phyloP scores from a whole-genome alignment of 2,797 vertebrate species.

The Crossoptilon crossoptilon region DNA sequence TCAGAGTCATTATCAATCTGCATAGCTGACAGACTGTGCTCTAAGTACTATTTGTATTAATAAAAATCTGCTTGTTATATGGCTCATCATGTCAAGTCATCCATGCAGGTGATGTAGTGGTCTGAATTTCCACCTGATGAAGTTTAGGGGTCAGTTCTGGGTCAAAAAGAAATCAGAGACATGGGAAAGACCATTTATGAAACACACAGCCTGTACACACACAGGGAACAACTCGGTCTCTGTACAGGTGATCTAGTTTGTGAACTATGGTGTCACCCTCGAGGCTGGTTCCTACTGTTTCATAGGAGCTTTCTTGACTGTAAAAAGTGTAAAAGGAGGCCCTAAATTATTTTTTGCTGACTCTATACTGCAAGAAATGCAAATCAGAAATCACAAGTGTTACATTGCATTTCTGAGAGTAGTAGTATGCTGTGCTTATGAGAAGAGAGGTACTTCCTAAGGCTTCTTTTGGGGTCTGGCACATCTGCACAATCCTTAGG shows the following conservation, averaged over 20 bases:
- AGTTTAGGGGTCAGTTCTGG: conserved; percentile 13
- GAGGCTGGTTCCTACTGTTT: neutral
- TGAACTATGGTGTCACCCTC: neutral
- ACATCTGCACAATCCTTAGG: neutral
- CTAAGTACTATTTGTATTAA: neutral
- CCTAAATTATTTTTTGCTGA: neutral
- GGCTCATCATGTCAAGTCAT: conserved; percentile 11
- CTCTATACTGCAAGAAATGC: neutral
- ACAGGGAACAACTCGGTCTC: neutral
- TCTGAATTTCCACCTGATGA: conserved; percentile 29
- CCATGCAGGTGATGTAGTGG: conserved; percentile 2
- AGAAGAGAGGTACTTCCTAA: neutral
- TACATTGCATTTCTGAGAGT: neutral
- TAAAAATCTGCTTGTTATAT: neutral
- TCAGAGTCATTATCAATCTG: conserved; percentile 46
- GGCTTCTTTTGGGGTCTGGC: neutral
- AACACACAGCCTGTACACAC: neutral
- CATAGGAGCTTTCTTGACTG: neutral
- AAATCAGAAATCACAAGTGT: neutral
- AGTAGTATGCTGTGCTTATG: neutral
- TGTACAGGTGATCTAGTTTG: neutral
- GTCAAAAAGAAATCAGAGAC: neutral
- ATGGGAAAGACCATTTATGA: neutral
- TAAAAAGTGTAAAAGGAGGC: neutral
- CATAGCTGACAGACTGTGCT: conserved; percentile 40